phyloP scores from a whole-genome alignment of 2,113 vertebrate genomes.

The Rhinolophus ferrumequinum region DNA sequence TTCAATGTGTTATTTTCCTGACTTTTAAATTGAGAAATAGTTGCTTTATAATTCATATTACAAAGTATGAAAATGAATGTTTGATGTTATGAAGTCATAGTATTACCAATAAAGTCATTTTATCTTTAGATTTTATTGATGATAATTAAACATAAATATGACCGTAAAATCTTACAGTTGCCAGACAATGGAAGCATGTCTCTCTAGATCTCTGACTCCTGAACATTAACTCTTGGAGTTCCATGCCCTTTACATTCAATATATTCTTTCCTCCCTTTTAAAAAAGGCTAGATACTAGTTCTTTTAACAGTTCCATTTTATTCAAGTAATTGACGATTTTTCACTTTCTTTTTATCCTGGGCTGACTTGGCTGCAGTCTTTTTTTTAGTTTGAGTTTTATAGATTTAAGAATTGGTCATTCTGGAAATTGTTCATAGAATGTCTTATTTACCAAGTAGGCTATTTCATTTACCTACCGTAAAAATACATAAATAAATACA shows the following conservation, averaged over 20 bases:
- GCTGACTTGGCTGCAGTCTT: neutral
- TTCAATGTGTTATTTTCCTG: neutral
- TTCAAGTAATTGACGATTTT: neutral
- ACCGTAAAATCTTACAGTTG: neutral
- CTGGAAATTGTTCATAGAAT: neutral
- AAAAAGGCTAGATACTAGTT: neutral
- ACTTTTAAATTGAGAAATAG: slow-evolving; percentile 55
- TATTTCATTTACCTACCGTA: neutral
- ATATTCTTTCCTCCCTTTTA: neutral
- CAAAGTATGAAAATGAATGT: slow-evolving; percentile 45
- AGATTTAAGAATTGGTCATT: neutral
- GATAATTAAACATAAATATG: slow-evolving; percentile 48
- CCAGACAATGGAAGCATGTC: neutral
- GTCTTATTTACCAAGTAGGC: neutral
- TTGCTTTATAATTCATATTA: neutral
- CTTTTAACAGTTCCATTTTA: neutral
- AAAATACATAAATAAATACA: too few relatives aligned
- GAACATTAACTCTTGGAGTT: neutral
- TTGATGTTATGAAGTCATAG: slow-evolving; percentile 22
- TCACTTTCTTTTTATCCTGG: neutral
- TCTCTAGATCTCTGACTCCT: neutral
- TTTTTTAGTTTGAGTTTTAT: neutral
- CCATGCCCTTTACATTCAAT: neutral
- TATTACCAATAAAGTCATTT: slow-evolving; percentile 20
- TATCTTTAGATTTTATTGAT: slow-evolving; percentile 47